Evolutionary conservation across 2,113 vertebrate species (phyloP).

Genomic region (Atrichornis clamosus): DNA sequence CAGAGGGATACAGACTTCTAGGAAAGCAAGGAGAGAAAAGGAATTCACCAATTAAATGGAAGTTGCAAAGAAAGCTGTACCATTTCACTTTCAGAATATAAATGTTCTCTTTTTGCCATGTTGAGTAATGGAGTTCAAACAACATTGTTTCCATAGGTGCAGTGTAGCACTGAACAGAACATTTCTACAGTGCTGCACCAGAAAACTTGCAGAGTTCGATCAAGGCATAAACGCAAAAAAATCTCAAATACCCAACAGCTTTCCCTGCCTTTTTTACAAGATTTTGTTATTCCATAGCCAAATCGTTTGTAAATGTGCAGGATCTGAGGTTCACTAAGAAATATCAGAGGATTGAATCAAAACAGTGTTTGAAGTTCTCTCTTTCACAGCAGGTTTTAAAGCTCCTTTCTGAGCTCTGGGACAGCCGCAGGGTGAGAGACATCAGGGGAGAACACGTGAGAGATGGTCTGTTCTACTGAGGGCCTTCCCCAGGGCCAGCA

Average conservation of each 20-base stretch:
- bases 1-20: not conserved
- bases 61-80: not conserved
- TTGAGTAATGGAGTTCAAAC: not conserved
- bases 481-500: not conserved
- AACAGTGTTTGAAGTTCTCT: not conserved
- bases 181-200: not conserved
- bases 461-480: not conserved
- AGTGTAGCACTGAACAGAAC: not conserved
- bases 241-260: not conserved
- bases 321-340: not conserved
- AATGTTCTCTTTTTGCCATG: not conserved
- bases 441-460: not conserved
- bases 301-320: not conserved
- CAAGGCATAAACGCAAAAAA: not conserved
- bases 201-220: not conserved
- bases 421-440: not conserved
- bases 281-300: not conserved
- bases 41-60: not conserved
- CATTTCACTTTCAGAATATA: not conserved
- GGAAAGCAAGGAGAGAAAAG: not conserved
- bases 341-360: not conserved
- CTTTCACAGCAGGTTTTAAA: accelerated
- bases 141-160: not conserved
- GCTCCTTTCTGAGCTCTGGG: not conserved
- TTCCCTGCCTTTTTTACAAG: not conserved